A percentile compares a stretch with the other conserved stretches of the same genome.
These are phyloP conservation scores for Leptopilina myrica DNA, from an alignment of 2,888 invertebrate species.

Conservation along the genomic window DNA sequence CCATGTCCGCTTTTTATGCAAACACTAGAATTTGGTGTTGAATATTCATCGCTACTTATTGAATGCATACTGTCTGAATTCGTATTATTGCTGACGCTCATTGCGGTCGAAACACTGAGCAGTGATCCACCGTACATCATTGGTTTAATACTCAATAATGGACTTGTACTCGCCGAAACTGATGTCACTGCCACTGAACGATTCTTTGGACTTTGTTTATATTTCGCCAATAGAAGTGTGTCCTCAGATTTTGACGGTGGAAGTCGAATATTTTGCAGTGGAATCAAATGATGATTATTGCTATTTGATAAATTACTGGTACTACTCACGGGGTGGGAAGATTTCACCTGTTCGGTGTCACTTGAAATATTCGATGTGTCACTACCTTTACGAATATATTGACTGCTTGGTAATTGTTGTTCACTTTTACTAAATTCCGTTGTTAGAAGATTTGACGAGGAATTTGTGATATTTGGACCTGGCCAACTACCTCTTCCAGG, in stretches of 20 bases:
- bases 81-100: constrained; percentile 66
- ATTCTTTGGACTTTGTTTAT: constrained; percentile 76
- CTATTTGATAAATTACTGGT: constrained; percentile 53
- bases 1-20: constrained; percentile 57
- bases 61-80: constrained; percentile 82
- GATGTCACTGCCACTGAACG: constrained; percentile 81
- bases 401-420: constrained; percentile 80
- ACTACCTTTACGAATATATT: constrained; percentile 69
- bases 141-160: constrained; percentile 81
- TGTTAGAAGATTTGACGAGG: constrained; percentile 78
- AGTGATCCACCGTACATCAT: constrained; percentile 81
- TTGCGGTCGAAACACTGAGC: constrained; percentile 81
- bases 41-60: constrained; percentile 74
- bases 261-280: constrained; percentile 76
- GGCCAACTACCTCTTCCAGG: constrained; percentile 92
- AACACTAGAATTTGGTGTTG: constrained; percentile 62
- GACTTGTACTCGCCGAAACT: constrained; percentile 84
- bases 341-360: constrained; percentile 64
- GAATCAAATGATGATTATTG: constrained; percentile 53
- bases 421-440: constrained; percentile 91
- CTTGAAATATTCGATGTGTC: constrained; percentile 69
- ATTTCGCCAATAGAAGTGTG: constrained; percentile 80
- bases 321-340: constrained; percentile 58
- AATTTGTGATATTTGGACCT: constrained; percentile 83
- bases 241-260: constrained; percentile 90